phyloP scores from a whole-genome alignment of 2,797 vertebrate genomes.

The Acipenser transmontanus region DNA sequence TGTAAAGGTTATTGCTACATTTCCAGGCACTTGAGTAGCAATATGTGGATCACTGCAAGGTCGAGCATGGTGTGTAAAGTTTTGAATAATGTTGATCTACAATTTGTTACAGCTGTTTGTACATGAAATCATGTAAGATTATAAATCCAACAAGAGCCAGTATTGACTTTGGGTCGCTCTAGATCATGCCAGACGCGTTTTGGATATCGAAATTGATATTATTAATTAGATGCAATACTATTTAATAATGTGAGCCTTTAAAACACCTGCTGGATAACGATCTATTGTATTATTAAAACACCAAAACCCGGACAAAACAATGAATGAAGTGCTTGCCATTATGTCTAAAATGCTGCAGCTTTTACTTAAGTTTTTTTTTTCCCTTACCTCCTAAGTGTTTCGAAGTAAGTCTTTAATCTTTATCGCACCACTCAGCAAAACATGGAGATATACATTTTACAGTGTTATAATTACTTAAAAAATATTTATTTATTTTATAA shows the following conservation, averaged over 20 bases:
- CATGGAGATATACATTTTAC: not conserved
- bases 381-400: not conserved
- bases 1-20: conserved; percentile 36
- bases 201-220: too few relatives aligned
- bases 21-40: conserved; percentile 41
- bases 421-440: not conserved
- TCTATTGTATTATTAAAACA: too few relatives aligned
- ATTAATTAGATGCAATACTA: too few relatives aligned
- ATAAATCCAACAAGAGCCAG: conserved; percentile 27
- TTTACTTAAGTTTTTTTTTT: too few relatives aligned
- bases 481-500: not conserved
- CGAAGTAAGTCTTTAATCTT: not conserved
- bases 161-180: too few relatives aligned
- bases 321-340: too few relatives aligned
- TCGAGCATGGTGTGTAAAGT: conserved; percentile 55
- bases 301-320: too few relatives aligned
- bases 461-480: not conserved
- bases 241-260: too few relatives aligned
- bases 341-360: too few relatives aligned
- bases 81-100: conserved; percentile 64
- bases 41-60: conserved; percentile 57
- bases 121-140: conserved; percentile 63
- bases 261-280: too few relatives aligned
- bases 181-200: too few relatives aligned
- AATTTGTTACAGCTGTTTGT: conserved; percentile 61